phyloP scores from a whole-genome alignment of 2,113 vertebrate species.

The Oreochromis aureus region DNA sequence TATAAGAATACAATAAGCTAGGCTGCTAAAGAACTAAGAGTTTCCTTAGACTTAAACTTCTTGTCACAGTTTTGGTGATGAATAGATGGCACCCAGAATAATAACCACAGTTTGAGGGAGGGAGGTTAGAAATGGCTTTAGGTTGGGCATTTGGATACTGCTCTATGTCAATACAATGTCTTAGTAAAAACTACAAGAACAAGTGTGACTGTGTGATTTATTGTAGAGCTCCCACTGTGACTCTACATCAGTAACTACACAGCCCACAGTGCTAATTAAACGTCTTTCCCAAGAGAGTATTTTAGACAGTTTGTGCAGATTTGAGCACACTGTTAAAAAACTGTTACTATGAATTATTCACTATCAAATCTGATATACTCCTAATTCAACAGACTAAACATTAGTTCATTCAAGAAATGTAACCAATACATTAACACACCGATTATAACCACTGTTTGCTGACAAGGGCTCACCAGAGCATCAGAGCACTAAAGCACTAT shows the following conservation, averaged over 20 bases:
- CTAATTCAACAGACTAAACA: neutral
- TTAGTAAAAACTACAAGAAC: neutral
- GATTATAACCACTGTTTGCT: neutral
- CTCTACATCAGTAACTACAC: slow-evolving; percentile 22
- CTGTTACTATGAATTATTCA: neutral
- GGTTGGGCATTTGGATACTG: neutral
- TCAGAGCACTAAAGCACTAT: neutral
- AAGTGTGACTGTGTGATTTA: neutral
- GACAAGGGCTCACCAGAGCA: neutral
- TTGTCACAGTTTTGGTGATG: neutral
- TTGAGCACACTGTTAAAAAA: neutral
- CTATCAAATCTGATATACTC: neutral
- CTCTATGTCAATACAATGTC: neutral
- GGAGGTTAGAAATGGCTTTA: neutral
- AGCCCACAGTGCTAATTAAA: slow-evolving; percentile 39
- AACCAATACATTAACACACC: neutral
- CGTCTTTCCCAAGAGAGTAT: neutral
- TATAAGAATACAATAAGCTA: neutral
- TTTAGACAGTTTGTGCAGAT: neutral
- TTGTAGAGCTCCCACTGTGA: neutral
- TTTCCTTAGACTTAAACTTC: neutral
- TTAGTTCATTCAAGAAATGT: neutral
- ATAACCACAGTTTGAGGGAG: neutral
- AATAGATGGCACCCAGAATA: neutral
- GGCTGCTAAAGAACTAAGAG: neutral